Base-by-base conservation (phyloP, 2,888 invertebrate species). In the Polydesmus complanatus region DNA sequence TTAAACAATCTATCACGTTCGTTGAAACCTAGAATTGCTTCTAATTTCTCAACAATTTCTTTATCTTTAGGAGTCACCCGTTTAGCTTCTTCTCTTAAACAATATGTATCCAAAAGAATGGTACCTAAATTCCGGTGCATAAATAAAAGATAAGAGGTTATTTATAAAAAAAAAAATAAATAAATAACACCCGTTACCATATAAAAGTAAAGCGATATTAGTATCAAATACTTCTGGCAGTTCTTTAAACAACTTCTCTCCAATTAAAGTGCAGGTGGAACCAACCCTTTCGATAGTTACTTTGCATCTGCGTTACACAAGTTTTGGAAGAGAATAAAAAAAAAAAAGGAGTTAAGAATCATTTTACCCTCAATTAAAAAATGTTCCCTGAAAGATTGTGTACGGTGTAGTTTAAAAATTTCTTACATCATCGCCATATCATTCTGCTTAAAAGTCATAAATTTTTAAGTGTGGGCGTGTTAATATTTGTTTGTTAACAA, bases 201-300 rank as follows among this genome's bases (percentile, higher is more conserved):
- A 75, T 14, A 80, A 68, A 54, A 79, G 68, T 64, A 71, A 69
- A 11, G 76, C 75, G 21, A 77, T 66, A 60, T 69, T 68, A 26
- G 68, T 64, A 63, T 72, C 74, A 56, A 78, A 63, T 47, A 71
- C 49, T 53, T 70, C 66, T 19, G 67, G 67, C 55, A 72, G 68
- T 56, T 67, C 64, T 21, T 73, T 70, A 25, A 81, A 67, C 55
- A 83, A 73, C 69, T 78, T 74, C 67, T 80, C 78, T 18, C 81
- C 79, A 51, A 93, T 78, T 21, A 92, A 75, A 0, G 90, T 86
- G 50, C 82, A 78, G 72, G 92, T 93, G 0, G 91, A 91, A 0
- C 92, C 93, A 0, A 88, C 85, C 21, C 75, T 71, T 69, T 83
- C 79, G 58, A 87, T 78, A 3, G 75, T 78, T 37, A 78, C 70